Evolutionary conservation across 2,797 vertebrate genomes (phyloP).

Genomic region (Macropodus opercularis): DNA sequence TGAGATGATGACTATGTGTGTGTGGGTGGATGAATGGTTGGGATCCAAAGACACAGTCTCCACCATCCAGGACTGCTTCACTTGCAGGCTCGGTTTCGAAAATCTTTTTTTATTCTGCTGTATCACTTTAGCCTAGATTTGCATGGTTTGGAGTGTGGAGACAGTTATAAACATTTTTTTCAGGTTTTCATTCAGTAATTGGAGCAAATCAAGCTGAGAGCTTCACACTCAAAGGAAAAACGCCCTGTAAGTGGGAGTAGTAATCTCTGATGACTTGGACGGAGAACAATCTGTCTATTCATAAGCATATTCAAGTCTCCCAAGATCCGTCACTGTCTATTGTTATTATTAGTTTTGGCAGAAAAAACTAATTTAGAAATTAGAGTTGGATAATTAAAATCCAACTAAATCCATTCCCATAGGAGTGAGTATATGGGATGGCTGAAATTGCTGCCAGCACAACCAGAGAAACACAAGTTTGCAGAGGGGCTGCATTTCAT

Average conservation of each 20-base stretch:
- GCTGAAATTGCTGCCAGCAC: conserved; percentile 28
- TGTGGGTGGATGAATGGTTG: conserved; percentile 48
- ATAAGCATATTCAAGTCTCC: conserved; percentile 65
- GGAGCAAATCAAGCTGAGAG: not conserved
- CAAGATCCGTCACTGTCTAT: conserved; percentile 72
- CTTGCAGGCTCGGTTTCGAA: conserved; percentile 28
- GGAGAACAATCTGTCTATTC: conserved; percentile 59
- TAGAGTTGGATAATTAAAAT: conserved; percentile 74
- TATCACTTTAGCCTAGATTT: conserved; percentile 11
- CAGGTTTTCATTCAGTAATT: not conserved
- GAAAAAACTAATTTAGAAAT: conserved; percentile 74
- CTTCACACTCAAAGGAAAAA: not conserved
- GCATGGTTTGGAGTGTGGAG: not conserved
- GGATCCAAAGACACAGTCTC: conserved; percentile 20
- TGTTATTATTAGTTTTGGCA: conserved; percentile 79
- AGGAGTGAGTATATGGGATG: conserved; percentile 27
- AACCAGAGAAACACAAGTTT: conserved; percentile 25
- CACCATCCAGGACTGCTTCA: conserved; percentile 15
- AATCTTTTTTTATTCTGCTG: conserved; percentile 18
- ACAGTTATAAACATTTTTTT: not conserved
- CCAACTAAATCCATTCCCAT: conserved; percentile 59
- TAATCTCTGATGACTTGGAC: conserved; percentile 44
- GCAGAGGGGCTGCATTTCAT: conserved; percentile 31
- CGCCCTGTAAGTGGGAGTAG: conserved; percentile 24
- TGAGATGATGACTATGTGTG: conserved; percentile 54